Evolutionary conservation across 2,113 vertebrate species (phyloP).

Genomic region (Psittacara wagleri): DNA sequence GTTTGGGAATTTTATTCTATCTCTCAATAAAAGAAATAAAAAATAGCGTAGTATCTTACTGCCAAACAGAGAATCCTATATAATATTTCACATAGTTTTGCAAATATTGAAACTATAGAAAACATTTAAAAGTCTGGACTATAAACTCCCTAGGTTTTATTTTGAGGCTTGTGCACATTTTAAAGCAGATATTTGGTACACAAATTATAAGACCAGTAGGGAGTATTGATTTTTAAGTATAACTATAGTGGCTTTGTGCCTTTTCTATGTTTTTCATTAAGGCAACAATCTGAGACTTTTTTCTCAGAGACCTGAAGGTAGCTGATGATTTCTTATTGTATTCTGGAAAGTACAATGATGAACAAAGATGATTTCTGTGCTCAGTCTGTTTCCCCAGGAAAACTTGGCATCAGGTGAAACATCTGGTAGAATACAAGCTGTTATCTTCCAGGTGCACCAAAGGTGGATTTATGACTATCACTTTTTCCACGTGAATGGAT

Average conservation of each 20-base stretch:
- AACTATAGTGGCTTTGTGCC: conserved; percentile 13
- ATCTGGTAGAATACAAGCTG: neutral
- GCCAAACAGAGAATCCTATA: neutral
- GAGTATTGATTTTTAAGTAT: conserved; percentile 63
- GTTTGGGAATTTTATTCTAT: conserved; percentile 34
- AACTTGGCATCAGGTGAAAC: neutral
- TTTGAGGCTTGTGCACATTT: neutral
- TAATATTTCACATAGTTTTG: neutral
- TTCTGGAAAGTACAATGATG: neutral
- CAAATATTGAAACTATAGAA: neutral
- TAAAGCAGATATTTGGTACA: conserved; percentile 46
- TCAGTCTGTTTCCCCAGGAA: conserved; percentile 5
- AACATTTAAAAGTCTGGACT: neutral
- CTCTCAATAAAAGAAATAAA: conserved; percentile 33
- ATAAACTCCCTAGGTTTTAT: neutral
- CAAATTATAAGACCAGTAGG: conserved; percentile 46
- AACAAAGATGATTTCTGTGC: neutral
- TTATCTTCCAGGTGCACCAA: neutral
- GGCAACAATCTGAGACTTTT: conserved; percentile 9
- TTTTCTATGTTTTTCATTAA: conserved; percentile 61
- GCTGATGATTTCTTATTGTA: conserved; percentile 28
- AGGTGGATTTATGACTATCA: neutral
- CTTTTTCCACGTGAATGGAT: neutral
- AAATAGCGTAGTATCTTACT: neutral
- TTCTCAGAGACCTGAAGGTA: neutral